phyloP scores from a whole-genome alignment of 1,140 invertebrate species.

The Cotesia chilonis region DNA sequence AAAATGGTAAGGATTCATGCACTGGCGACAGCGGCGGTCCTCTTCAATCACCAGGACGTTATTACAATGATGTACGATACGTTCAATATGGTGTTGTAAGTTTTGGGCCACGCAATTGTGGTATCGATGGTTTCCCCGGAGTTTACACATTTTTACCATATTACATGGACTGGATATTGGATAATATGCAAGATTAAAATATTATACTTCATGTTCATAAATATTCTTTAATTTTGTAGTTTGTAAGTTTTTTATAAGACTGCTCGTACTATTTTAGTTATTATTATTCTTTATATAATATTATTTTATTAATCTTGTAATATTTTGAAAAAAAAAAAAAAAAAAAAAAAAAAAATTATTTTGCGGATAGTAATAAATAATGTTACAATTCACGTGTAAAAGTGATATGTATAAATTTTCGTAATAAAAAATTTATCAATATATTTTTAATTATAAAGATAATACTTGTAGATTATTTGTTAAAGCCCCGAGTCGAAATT shows the following conservation, averaged over 20 bases:
- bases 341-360: too few species aligned
- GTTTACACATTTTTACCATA: slow-evolving; percentile 71
- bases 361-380: too few species aligned
- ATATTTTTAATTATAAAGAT: slow-evolving; percentile 36
- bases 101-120: slow-evolving; percentile 65
- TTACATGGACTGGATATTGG: slow-evolving; percentile 74
- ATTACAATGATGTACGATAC: slow-evolving; percentile 51
- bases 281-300: too few species aligned
- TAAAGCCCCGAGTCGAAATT: too few species aligned
- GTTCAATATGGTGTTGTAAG: slow-evolving; percentile 68
- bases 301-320: too few species aligned
- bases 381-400: too few species aligned
- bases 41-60: slow-evolving; percentile 50
- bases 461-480: too few species aligned
- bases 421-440: not conserved
- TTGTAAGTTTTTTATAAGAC: slow-evolving; percentile 39
- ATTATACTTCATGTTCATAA: not conserved
- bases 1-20: slow-evolving; percentile 60
- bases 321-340: too few species aligned
- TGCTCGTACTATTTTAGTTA: not conserved
- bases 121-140: slow-evolving; percentile 67
- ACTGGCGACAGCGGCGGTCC: slow-evolving; percentile 68
- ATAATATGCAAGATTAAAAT: slow-evolving; percentile 61
- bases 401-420: too few species aligned
- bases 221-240: not conserved